Percentiles rank a stretch among this genome's conserved stretches.
phyloP scores from a whole-genome alignment of 2,797 vertebrate species.

The Epinephelus malabaricus region DNA sequence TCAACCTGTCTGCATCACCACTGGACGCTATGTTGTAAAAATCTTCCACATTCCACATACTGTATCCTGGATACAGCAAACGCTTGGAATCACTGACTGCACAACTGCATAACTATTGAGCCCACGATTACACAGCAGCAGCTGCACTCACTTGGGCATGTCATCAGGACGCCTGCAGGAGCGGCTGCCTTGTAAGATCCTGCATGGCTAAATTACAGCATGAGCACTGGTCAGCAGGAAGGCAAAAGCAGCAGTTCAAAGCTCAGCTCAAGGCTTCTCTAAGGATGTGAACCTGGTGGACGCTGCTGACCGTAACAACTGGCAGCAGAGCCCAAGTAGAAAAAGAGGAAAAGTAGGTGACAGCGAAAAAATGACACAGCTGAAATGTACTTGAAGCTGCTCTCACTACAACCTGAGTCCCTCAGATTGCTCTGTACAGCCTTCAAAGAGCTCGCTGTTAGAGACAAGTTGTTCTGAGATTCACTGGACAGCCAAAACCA shows the following conservation, averaged over 20 bases:
- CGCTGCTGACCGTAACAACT: slow-evolving; percentile 48
- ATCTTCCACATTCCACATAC: slow-evolving; percentile 34
- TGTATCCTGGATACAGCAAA: slow-evolving; percentile 11
- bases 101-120: slow-evolving; percentile 46
- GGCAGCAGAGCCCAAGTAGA: slow-evolving; percentile 36
- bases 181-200: slow-evolving; percentile 45
- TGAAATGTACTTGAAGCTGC: slow-evolving; percentile 52
- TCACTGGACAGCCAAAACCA: slow-evolving; percentile 35
- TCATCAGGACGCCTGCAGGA: slow-evolving; percentile 47
- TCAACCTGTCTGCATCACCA: slow-evolving; percentile 39
- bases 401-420: slow-evolving; percentile 42
- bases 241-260: slow-evolving; percentile 63
- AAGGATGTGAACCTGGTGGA: slow-evolving; percentile 54
- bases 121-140: slow-evolving; percentile 57
- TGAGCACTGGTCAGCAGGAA: slow-evolving; percentile 61
- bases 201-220: slow-evolving; percentile 60
- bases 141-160: slow-evolving; percentile 52
- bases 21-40: slow-evolving; percentile 23
- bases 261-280: slow-evolving; percentile 58
- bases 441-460: slow-evolving; percentile 43
- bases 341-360: slow-evolving; percentile 48
- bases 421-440: slow-evolving; percentile 46
- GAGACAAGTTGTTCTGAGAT: slow-evolving; percentile 41
- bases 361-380: slow-evolving; percentile 58
- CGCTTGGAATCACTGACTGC: slow-evolving; percentile 12